These are phyloP conservation scores for Thunnus albacares DNA, from an alignment of 2,797 vertebrate genomes.

Conservation along the genomic window DNA sequence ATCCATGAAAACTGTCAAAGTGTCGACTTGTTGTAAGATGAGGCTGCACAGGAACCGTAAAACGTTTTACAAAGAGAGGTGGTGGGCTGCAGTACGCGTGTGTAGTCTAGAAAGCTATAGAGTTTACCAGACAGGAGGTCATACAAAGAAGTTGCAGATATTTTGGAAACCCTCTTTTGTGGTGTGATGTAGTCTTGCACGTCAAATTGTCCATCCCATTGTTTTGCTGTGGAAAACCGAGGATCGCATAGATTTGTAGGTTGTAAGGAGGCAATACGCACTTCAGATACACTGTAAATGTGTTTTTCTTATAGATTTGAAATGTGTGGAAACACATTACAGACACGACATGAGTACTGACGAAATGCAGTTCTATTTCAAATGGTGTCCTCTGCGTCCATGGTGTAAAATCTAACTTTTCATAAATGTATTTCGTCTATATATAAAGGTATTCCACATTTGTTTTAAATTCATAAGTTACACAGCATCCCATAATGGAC, in stretches of 20 bases:
- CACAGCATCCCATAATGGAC: not conserved
- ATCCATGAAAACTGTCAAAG: conserved; percentile 66
- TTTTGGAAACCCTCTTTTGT: conserved; percentile 30
- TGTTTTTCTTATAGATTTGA: conserved; percentile 19
- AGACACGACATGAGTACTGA: not conserved
- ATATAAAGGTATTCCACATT: not conserved
- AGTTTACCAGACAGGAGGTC: conserved; percentile 25
- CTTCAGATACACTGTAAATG: not conserved
- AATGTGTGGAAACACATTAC: not conserved
- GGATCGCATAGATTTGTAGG: conserved; percentile 21
- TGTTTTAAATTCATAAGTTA: not conserved
- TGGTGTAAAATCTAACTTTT: conserved; percentile 19
- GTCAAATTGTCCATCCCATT: conserved; percentile 19
- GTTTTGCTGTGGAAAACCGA: conserved; percentile 13
- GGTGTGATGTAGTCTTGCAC: not conserved
- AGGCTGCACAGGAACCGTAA: conserved; percentile 21
- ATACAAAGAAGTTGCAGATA: not conserved
- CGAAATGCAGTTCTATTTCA: not conserved
- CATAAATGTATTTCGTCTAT: not conserved
- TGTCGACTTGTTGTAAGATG: conserved; percentile 67
- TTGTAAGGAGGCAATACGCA: not conserved
- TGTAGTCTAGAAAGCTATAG: not conserved
- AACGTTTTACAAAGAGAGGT: conserved; percentile 16
- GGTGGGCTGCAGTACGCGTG: not conserved
- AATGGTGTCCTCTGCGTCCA: not conserved